phyloP scores from a whole-genome alignment of 2,113 vertebrate species.

The Ellobius talpinus region DNA sequence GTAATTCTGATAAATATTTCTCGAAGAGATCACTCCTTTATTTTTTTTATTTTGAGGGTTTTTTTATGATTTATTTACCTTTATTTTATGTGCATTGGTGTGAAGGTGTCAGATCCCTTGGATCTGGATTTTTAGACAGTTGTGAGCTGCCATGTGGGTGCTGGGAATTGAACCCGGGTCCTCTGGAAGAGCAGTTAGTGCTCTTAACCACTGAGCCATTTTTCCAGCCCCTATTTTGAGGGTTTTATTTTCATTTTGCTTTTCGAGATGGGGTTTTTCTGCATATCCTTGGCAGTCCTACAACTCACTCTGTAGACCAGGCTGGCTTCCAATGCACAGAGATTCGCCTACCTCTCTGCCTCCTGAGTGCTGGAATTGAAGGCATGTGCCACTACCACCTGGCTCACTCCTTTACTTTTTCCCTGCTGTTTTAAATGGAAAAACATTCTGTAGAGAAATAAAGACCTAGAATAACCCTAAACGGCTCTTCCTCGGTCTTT shows the following conservation, averaged over 20 bases:
- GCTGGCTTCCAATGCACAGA: neutral
- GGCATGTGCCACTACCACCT: neutral
- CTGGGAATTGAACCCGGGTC: no score
- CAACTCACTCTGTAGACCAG: neutral
- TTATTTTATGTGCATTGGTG: no score
- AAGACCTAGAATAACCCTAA: constrained; percentile 17
- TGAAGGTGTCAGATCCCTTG: no score
- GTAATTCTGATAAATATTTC: constrained; percentile 36
- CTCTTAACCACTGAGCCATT: no score
- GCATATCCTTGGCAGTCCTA: neutral
- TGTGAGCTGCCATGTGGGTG: no score
- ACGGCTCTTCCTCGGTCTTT: constrained; percentile 3
- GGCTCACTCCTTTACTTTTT: neutral
- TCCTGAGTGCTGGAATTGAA: neutral
- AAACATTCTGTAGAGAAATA: constrained; percentile 37
- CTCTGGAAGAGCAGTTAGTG: no score
- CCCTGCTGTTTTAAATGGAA: neutral
- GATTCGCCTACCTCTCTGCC: neutral
- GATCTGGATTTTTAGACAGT: no score
- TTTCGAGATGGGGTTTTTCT: neutral
- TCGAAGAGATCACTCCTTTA: neutral
- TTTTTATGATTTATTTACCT: no score
- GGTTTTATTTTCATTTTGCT: neutral
- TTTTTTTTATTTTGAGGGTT: neutral
- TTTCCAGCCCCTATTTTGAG: no score